A percentile compares a stretch with the other conserved stretches of the same genome.
These are phyloP conservation scores for Tipula helvola DNA, from an alignment of 2,888 invertebrate species.

Conservation along the genomic window DNA sequence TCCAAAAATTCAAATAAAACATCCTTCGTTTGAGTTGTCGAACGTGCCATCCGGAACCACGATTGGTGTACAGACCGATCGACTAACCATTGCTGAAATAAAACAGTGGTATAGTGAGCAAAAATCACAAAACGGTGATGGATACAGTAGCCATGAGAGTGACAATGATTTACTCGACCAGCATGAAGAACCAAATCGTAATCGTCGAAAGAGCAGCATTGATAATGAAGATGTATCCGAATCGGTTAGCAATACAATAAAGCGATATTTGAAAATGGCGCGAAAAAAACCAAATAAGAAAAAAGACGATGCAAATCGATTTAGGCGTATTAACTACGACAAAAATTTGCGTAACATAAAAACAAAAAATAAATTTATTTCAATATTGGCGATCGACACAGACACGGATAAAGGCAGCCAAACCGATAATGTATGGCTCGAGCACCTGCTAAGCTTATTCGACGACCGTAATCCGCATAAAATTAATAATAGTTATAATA, in stretches of 20 bases:
- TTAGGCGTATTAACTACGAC: constrained; percentile 81
- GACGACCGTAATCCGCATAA: constrained; percentile 5
- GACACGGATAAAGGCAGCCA: constrained; percentile 46
- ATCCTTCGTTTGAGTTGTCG: not conserved
- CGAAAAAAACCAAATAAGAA: constrained; percentile 70
- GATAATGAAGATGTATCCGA: constrained; percentile 77
- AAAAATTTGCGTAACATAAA: constrained; percentile 72
- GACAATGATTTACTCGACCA: constrained; percentile 21
- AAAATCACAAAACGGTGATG: not conserved
- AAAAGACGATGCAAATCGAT: constrained; percentile 65
- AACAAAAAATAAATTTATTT: constrained; percentile 49
- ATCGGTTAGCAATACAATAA: constrained; percentile 77
- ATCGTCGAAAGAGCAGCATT: constrained; percentile 59
- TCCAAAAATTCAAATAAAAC: not conserved
- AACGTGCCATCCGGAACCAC: not conserved
- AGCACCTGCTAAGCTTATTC: constrained; percentile 20
- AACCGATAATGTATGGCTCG: constrained; percentile 58
- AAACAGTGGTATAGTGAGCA: not conserved
- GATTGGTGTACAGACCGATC: not conserved
- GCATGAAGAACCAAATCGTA: constrained; percentile 22
- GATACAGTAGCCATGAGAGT: constrained; percentile 19
- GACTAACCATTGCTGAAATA: not conserved
- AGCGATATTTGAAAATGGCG: constrained; percentile 75
- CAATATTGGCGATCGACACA: constrained; percentile 58
- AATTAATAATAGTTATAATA: not conserved